A percentile compares a stretch with the other conserved stretches of the same genome.
Evolutionary conservation across 2,113 vertebrate species (phyloP).

Genomic region (Triplophysa dalaica): DNA sequence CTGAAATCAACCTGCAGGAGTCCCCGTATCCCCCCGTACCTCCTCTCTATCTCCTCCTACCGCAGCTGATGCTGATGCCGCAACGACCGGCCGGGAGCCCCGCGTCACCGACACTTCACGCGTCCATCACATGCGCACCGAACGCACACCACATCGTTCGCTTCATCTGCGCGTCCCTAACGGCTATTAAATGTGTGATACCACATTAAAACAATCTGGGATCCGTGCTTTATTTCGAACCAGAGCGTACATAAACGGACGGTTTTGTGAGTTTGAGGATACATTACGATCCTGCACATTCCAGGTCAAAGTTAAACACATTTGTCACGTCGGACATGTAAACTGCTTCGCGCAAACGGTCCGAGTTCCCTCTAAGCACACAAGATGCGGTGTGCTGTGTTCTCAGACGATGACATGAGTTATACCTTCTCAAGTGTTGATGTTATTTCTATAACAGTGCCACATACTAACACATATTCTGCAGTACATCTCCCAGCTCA

Average conservation of each 20-base stretch:
- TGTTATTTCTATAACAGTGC: not conserved
- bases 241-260: too few species aligned
- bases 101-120: conserved; percentile 54
- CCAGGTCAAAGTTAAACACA: not conserved
- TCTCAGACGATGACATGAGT: too few species aligned
- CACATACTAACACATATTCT: too few species aligned
- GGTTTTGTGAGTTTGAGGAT: too few species aligned
- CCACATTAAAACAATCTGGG: too few species aligned
- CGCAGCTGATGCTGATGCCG: conserved; percentile 67
- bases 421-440: not conserved
- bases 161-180: too few species aligned
- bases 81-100: conserved; percentile 74
- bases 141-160: too few species aligned
- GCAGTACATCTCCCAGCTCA: too few species aligned
- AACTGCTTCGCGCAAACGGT: not conserved
- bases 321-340: not conserved
- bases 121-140: not conserved
- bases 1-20: conserved; percentile 74
- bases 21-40: conserved; percentile 50
- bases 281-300: too few species aligned
- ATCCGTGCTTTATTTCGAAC: too few species aligned
- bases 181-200: too few species aligned
- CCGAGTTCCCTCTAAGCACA: not conserved
- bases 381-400: too few species aligned
- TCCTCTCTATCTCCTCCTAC: conserved; percentile 73